Percentiles rank a stretch among this genome's conserved stretches.
Evolutionary conservation across 2,797 vertebrate genomes (phyloP).

Genomic region (Xiphophorus birchmanni): DNA sequence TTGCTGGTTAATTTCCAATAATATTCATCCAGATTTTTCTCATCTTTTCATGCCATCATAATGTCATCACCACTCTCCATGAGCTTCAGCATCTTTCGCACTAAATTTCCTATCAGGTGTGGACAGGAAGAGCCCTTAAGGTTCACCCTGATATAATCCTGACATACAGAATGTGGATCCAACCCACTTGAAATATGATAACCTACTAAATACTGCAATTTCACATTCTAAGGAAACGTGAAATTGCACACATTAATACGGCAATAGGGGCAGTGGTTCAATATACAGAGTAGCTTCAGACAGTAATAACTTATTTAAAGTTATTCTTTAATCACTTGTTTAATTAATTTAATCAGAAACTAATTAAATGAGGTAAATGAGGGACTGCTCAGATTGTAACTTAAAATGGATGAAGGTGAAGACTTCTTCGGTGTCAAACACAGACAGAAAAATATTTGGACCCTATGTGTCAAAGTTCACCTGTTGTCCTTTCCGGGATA

Average conservation of each 20-base stretch:
- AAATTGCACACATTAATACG: not conserved
- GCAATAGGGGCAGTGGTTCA: not conserved
- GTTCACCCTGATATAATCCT: not conserved
- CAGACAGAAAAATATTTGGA: not conserved
- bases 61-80: not conserved
- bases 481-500: constrained; percentile 99
- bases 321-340: not conserved
- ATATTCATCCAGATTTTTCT: not conserved
- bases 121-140: not conserved
- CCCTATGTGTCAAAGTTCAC: constrained; percentile 64
- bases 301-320: not conserved
- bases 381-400: not conserved
- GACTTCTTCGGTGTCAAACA: not conserved
- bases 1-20: not conserved
- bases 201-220: not conserved
- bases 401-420: not conserved
- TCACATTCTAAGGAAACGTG: not conserved
- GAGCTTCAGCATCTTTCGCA: not conserved
- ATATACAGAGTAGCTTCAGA: not conserved
- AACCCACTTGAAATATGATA: not conserved
- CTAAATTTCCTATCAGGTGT: not conserved
- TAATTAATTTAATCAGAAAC: not conserved
- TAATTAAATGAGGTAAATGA: not conserved
- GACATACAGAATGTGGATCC: not conserved
- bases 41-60: not conserved